Evolutionary conservation across 2,888 invertebrate genomes (phyloP).

Genomic region (Chrysodeixis includens): DNA sequence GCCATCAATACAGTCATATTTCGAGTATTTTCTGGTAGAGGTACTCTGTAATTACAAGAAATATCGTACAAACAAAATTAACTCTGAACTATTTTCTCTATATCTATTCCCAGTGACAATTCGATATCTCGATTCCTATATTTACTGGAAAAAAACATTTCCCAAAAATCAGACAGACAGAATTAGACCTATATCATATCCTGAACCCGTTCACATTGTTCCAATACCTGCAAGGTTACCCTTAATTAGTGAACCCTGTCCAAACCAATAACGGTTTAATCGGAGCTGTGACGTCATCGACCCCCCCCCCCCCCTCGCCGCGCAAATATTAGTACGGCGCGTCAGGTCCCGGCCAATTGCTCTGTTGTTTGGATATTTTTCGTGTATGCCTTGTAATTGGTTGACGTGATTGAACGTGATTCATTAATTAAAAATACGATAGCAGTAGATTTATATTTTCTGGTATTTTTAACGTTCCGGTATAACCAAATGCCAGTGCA

Average conservation of each 20-base stretch:
- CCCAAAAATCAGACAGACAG: not conserved
- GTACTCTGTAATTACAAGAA: no score
- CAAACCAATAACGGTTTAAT: constrained; percentile 4
- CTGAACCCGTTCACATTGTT: not conserved
- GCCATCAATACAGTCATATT: no score
- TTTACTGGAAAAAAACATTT: not conserved
- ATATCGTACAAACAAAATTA: no score
- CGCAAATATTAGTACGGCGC: not conserved
- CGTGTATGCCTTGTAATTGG: not conserved
- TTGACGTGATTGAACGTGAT: not conserved
- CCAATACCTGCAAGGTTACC: constrained; percentile 1
- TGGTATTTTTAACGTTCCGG: no score
- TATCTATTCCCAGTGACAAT: no score
- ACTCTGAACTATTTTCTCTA: no score
- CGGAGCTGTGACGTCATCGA: not conserved
- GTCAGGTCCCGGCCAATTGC: not conserved
- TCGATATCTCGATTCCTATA: no score
- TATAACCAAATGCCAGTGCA: no score
- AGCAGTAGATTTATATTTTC: no score
- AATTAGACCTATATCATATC: not conserved
- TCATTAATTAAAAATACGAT: no score
- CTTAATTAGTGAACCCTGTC: constrained; percentile 8
- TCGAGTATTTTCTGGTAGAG: no score
- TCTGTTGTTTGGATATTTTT: constrained; percentile 3
- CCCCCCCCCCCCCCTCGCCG: not conserved